A percentile compares a stretch with the other conserved stretches of the same genome.
phyloP scores from a whole-genome alignment of 1,140 invertebrate genomes.

The Drosophila varians region DNA sequence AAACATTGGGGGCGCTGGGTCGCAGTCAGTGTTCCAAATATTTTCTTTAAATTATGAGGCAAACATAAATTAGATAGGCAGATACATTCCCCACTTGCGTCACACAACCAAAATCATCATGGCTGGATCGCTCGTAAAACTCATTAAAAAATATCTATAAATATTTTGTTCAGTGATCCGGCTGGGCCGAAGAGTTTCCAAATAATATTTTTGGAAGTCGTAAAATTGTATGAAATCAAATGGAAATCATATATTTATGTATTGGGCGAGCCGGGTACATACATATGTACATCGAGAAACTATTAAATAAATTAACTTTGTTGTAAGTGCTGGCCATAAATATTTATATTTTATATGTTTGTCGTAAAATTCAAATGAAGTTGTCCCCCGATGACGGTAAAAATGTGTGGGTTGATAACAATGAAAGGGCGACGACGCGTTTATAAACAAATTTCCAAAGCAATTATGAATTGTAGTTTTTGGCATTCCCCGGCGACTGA shows the following conservation, averaged over 20 bases:
- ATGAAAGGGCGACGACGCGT: constrained; percentile 9
- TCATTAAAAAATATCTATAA: constrained; percentile 31
- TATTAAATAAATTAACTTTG: constrained; percentile 82
- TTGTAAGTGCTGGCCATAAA: constrained; percentile 81
- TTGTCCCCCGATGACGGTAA: constrained; percentile 44
- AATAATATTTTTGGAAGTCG: constrained; percentile 28
- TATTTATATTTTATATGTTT: constrained; percentile 65
- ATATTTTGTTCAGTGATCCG: constrained; percentile 4
- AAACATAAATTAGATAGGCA: constrained; percentile 35
- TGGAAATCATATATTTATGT: constrained; percentile 16
- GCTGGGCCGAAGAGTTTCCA: constrained; percentile 16
- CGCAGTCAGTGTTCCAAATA: constrained; percentile 12
- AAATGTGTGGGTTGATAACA: not conserved
- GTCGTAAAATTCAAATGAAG: constrained; percentile 80
- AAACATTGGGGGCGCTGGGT: constrained; percentile 14
- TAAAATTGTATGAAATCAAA: constrained; percentile 29
- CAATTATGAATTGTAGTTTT: constrained; percentile 78
- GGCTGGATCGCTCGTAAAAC: constrained; percentile 13
- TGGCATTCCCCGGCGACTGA: constrained; percentile 47
- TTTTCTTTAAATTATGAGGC: constrained; percentile 34
- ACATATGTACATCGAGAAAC: constrained; percentile 51
- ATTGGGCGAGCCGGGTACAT: not conserved
- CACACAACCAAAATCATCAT: constrained; percentile 2
- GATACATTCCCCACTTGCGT: constrained; percentile 32
- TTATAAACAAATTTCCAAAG: constrained; percentile 74